phyloP scores from a whole-genome alignment of 2,797 vertebrate species.

The Bradypodion pumilum region DNA sequence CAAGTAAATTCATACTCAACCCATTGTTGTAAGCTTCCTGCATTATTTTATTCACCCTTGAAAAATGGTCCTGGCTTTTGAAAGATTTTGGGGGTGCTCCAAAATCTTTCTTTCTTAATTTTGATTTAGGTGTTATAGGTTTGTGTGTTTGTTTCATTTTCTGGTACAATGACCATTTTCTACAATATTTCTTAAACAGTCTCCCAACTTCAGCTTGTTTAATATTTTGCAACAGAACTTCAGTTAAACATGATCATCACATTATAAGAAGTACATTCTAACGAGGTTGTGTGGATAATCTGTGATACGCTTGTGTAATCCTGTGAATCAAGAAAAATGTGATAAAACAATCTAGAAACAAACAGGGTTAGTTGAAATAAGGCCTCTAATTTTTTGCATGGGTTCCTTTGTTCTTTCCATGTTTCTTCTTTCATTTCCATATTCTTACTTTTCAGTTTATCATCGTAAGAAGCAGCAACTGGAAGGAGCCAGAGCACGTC shows the following conservation, averaged over 20 bases:
- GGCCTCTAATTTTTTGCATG: background rate
- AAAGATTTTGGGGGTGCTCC: no score
- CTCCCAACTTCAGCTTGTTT: background rate
- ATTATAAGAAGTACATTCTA: background rate
- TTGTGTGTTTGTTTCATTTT: background rate
- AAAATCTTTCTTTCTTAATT: background rate
- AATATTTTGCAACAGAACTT: background rate
- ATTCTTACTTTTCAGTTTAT: constrained; percentile 78
- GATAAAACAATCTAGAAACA: background rate
- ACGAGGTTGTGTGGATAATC: background rate
- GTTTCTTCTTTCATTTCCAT: constrained; percentile 23
- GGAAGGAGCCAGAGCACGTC: constrained; percentile 79
- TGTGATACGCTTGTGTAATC: background rate
- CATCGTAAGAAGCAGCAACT: constrained; percentile 87
- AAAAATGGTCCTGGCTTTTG: background rate
- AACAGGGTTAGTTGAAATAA: background rate
- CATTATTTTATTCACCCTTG: background rate
- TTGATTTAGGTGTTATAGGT: background rate
- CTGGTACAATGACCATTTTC: background rate
- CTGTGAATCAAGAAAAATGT: background rate
- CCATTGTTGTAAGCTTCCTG: background rate
- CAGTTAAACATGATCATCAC: background rate
- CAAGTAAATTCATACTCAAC: background rate
- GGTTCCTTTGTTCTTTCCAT: constrained; percentile 30
- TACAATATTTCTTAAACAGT: background rate